phyloP scores from a whole-genome alignment of 2,888 invertebrate genomes.

The Hesperia comma region DNA sequence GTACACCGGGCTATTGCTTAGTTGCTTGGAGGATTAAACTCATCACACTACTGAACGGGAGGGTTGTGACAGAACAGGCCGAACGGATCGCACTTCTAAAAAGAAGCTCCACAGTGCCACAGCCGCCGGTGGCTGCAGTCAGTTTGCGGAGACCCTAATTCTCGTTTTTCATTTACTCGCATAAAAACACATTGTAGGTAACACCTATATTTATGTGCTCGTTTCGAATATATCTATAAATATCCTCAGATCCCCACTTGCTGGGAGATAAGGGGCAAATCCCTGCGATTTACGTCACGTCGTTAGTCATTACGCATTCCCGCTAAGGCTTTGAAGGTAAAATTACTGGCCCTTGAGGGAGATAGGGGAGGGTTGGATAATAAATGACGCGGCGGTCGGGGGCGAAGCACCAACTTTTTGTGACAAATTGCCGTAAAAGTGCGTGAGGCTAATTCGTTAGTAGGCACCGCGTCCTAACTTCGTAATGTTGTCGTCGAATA shows the following conservation, averaged over 20 bases:
- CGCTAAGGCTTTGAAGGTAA: constrained; percentile 78
- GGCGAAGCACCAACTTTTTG: constrained; percentile 78
- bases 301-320: constrained; percentile 79
- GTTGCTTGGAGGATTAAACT: too few relatives aligned
- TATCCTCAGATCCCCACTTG: constrained; percentile 8
- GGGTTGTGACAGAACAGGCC: too few relatives aligned
- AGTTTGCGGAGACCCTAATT: too few relatives aligned
- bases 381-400: constrained; percentile 71
- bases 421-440: constrained; percentile 80
- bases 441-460: constrained; percentile 61
- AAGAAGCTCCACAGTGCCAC: too few relatives aligned
- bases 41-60: too few relatives aligned
- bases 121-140: too few relatives aligned
- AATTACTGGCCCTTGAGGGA: constrained; percentile 78
- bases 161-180: too few relatives aligned
- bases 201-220: too few relatives aligned
- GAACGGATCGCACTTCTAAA: too few relatives aligned
- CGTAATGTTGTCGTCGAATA: constrained; percentile 12
- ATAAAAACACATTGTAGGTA: too few relatives aligned
- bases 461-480: constrained; percentile 39
- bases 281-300: constrained; percentile 74
- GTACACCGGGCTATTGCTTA: too few relatives aligned
- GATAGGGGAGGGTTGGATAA: constrained; percentile 56
- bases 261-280: constrained; percentile 62
- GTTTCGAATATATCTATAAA: neutral